phyloP scores from a whole-genome alignment of 1,140 invertebrate species.

The Pseudomyrmex dendroicus region DNA sequence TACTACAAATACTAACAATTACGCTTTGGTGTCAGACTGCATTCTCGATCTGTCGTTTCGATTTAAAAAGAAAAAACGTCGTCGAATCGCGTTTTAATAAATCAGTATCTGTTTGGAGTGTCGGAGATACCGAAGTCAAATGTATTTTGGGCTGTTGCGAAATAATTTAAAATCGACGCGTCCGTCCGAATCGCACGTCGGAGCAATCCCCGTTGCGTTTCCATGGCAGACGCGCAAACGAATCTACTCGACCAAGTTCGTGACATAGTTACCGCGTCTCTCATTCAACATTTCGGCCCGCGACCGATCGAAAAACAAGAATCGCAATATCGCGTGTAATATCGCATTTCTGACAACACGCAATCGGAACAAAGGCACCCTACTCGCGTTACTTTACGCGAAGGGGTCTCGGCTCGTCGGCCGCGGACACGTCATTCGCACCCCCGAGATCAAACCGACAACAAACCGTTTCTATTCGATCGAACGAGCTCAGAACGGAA shows the following conservation, averaged over 20 bases:
- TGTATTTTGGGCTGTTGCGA: too few relatives aligned
- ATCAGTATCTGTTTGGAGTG: too few relatives aligned
- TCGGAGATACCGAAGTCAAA: too few relatives aligned
- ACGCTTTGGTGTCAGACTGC: neutral
- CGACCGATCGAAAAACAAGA: neutral
- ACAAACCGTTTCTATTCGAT: conserved; percentile 58
- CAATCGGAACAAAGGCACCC: too few relatives aligned
- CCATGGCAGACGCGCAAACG: neutral
- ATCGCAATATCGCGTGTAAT: neutral
- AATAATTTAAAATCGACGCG: too few relatives aligned
- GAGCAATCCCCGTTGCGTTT: neutral
- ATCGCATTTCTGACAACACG: too few relatives aligned
- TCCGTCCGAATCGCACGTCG: neutral
- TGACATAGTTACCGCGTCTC: neutral
- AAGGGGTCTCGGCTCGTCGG: neutral
- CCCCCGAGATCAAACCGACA: conserved; percentile 40
- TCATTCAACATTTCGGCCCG: neutral
- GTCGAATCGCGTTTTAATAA: too few relatives aligned
- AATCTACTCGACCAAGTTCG: neutral
- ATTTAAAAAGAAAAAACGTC: neutral
- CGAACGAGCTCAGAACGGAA: neutral
- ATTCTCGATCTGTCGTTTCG: neutral
- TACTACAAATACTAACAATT: neutral
- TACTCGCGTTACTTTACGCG: too few relatives aligned
- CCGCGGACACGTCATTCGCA: conserved; percentile 67